phyloP scores from a whole-genome alignment of 2,888 invertebrate genomes.

The Pristionchus japonicus region DNA sequence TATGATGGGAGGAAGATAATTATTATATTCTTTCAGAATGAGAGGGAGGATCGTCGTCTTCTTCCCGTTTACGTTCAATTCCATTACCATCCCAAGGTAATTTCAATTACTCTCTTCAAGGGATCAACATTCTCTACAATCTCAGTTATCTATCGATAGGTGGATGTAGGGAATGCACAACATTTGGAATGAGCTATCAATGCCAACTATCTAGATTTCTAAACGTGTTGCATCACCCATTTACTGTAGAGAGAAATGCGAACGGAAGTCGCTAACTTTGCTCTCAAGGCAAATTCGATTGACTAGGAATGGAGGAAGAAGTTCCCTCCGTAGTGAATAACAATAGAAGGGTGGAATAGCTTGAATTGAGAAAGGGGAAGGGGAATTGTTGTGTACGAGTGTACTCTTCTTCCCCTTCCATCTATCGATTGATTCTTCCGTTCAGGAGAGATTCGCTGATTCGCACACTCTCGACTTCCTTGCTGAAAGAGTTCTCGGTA shows the following conservation, averaged over 20 bases:
- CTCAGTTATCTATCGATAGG: neutral
- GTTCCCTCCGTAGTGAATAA: neutral
- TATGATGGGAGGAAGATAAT: neutral
- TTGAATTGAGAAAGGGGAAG: neutral
- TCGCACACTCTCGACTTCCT: conserved; percentile 64
- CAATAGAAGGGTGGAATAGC: neutral
- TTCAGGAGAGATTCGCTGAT: conserved; percentile 57
- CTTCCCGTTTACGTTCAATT: conserved; percentile 65
- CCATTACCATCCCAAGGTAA: conserved; percentile 64
- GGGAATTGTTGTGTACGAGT: neutral
- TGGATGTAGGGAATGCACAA: neutral
- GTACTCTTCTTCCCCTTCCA: neutral
- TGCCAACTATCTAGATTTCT: neutral
- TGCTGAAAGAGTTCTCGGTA: conserved; percentile 64
- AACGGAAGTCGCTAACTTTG: neutral
- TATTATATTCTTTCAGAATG: conserved; percentile 57
- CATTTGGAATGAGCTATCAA: neutral
- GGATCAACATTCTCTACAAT: neutral
- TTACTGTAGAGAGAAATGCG: neutral
- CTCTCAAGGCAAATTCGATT: neutral
- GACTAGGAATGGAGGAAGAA: neutral
- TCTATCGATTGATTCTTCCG: neutral
- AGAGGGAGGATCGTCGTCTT: conserved; percentile 63
- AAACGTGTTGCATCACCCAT: neutral
- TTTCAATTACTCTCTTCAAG: neutral